Evolutionary conservation across 2,888 invertebrate genomes (phyloP).

Genomic region (Ichneumon xanthorius): DNA sequence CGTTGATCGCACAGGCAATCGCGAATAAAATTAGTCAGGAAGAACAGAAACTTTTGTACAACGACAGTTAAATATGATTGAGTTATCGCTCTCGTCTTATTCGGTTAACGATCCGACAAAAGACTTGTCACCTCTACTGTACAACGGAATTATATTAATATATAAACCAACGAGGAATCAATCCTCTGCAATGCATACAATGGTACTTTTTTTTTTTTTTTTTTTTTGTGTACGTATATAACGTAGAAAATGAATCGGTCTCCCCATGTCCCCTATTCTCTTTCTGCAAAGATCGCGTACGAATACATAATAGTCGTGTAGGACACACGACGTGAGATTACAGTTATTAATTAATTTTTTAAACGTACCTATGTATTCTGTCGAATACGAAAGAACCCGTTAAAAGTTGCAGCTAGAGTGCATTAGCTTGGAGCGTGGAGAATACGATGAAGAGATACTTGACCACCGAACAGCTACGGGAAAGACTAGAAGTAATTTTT

Average conservation of each 20-base stretch:
- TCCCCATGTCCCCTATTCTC: not conserved
- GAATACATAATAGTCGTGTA: not conserved
- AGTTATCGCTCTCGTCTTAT: constrained; percentile 12
- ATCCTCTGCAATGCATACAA: constrained; percentile 10
- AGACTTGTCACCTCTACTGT: constrained; percentile 45
- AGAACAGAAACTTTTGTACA: constrained; percentile 23
- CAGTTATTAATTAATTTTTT: not conserved
- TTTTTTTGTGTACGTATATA: constrained; percentile 27
- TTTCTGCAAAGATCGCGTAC: not conserved
- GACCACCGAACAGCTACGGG: constrained; percentile 11
- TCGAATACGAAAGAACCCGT: not conserved
- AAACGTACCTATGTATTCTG: not conserved
- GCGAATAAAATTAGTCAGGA: not conserved
- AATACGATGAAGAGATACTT: constrained; percentile 27
- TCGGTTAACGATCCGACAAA: constrained; percentile 2
- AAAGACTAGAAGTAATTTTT: constrained; percentile 54
- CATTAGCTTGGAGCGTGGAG: not conserved
- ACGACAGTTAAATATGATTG: not conserved
- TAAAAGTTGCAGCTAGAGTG: not conserved
- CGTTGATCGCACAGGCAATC: not conserved
- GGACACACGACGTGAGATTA: constrained; percentile 23
- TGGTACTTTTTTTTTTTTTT: constrained; percentile 1
- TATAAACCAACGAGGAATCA: not conserved
- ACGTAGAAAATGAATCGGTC: constrained; percentile 21
- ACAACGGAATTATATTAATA: constrained; percentile 23